phyloP scores from a whole-genome alignment of 1,140 invertebrate species.

The Lordiphosa stackelbergi region DNA sequence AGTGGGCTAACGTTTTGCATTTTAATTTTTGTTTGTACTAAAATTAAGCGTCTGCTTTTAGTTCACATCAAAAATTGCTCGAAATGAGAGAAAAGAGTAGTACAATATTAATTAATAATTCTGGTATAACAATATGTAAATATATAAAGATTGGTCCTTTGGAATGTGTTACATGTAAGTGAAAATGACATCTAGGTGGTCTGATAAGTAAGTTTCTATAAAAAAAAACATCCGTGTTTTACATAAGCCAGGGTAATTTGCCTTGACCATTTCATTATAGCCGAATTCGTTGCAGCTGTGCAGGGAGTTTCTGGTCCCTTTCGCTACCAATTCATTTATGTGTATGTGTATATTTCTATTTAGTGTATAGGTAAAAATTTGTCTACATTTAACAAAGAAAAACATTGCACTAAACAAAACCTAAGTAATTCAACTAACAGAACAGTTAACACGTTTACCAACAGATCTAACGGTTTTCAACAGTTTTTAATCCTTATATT shows the following conservation, averaged over 20 bases:
- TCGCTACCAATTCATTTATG: too few relatives aligned
- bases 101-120: slow-evolving; percentile 7
- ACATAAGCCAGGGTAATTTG: neutral
- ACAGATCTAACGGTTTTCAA: slow-evolving; percentile 26
- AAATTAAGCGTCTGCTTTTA: too few relatives aligned
- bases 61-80: too few relatives aligned
- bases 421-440: slow-evolving; percentile 49
- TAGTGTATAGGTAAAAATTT: too few relatives aligned
- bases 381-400: slow-evolving; percentile 23
- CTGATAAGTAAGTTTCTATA: slow-evolving; percentile 3
- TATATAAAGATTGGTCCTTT: slow-evolving; percentile 60
- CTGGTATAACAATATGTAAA: slow-evolving; percentile 15
- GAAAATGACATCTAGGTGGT: slow-evolving; percentile 51
- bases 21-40: too few relatives aligned
- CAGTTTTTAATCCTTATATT: neutral
- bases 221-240: slow-evolving; percentile 24
- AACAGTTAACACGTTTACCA: slow-evolving; percentile 29
- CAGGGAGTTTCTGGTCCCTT: too few relatives aligned
- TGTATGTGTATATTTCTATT: too few relatives aligned
- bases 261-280: slow-evolving; percentile 17
- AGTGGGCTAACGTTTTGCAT: slow-evolving; percentile 1
- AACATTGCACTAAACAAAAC: slow-evolving; percentile 57
- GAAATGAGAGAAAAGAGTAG: slow-evolving; percentile 11
- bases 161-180: slow-evolving; percentile 58
- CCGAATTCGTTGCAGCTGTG: slow-evolving; percentile 1